Evolutionary conservation across 2,113 vertebrate genomes (phyloP), one percentile per base, ranked within the genome.

Genomic region (Motacilla tschutschensis): DNA sequence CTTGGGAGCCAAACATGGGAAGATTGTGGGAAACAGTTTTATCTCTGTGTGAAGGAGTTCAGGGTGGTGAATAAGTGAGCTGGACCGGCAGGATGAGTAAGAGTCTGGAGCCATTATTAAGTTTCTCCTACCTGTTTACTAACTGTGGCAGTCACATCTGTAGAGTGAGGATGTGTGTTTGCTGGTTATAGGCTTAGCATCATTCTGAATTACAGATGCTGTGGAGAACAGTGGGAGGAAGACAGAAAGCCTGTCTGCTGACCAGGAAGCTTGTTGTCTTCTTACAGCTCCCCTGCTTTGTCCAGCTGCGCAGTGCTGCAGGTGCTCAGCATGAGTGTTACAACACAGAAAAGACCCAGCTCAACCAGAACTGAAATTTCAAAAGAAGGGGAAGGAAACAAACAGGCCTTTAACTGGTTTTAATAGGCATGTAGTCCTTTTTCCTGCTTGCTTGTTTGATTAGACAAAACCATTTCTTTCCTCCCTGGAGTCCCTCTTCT

Each of bases 181-280:
- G 57, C 88, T 80, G 48, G 48, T 74, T 79, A 29, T 11, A 85
- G 65, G 84, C 35, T 66, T 77, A 46, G 67, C 43, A 48, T 69
- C 47, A 8, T 25, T 57, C 55, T 67, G 75, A 79, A 59, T 90
- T 65, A 50, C 18, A 57, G 36, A n/a, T 36, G 12, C 46, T 0
- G 6, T 66, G 57, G 71, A 79, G 71, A 88, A 5, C 79, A 87
- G 79, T 85, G 57, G 54, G 62, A 82, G 76, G 50, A 84, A 73
- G 46, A 69, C 76, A 83, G 76, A 82, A 64, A 83, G 64, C 38
- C 33, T 84, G n/a, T 81, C 38, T 85, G 63, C 87, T 91, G 88
- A 54, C 75, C 79, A 51, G 78, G 83, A 89, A 76, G 83, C 59
- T 79, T 66, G 10, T 77, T 91, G 47, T 66, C 47, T n/a, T 82